Evolutionary conservation across 2,113 vertebrate genomes (phyloP), one percentile per base, ranked within the genome.

Genomic region (Tauraco erythrolophus): DNA sequence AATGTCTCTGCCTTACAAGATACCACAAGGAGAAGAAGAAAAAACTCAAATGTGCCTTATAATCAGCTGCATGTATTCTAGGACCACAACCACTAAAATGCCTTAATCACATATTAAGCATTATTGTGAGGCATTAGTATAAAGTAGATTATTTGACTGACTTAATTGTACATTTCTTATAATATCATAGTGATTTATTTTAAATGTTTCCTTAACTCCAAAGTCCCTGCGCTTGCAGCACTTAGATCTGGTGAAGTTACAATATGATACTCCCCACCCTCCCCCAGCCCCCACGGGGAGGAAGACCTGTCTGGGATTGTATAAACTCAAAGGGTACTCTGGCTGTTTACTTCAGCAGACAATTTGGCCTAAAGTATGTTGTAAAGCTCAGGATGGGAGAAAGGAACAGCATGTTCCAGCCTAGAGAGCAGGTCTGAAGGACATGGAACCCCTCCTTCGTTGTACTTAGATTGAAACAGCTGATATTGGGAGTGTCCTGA

Each of bases 381-480:
- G 37, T 35, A 89, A 92, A 95, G 54, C 15, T 92, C 93, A 95
- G 94, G 92, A 82, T 72, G 53, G 69, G 89, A 89, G 57, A 91
- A 92, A 91, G 84, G 96, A 97, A 97, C 95, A 91, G 74, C 61
- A 82, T 82, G 94, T 96, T 97, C 96, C 91, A 95, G 83, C 46
- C 86, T 72, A 83, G 80, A 95, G 91, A 91, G 81, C 92, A 95
- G 84, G 83, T 91, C 84, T 76, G 84, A 96, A 79, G 89, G 87
- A 95, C 69, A 94, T 28, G 0, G 0, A 84, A 94, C 94, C 89
- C 85, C 92, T 97, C 96, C 96, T 97, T 94, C 89, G 31, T 69
- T 2, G 4, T 79, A 91, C 69, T 95, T 81, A 97, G 94, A 96
- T 95, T 87, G 65, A 94, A 96, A 56, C 84, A 95, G 77, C 84